Evolutionary conservation across 1,140 invertebrate species (phyloP).

Genomic region (Bathynomus jamesi): DNA sequence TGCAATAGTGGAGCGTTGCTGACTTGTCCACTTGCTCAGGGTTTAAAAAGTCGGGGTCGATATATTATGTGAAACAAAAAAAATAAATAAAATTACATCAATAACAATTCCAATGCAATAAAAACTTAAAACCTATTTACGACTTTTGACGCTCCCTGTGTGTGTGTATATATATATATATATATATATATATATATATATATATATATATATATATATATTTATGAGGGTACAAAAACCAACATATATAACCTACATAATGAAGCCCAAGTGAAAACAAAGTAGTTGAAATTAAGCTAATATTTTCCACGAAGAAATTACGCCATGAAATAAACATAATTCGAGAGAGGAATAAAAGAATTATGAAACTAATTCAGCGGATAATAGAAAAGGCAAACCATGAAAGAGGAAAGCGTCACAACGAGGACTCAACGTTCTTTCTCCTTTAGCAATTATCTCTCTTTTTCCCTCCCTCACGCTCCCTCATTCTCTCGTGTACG

Average conservation of each 20-base stretch:
- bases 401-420: not conserved
- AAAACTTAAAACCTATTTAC: not conserved
- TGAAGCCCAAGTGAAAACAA: not conserved
- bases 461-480: not conserved
- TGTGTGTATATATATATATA: not conserved
- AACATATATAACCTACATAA: not conserved
- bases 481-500: not conserved
- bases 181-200: constrained; percentile 3
- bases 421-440: not conserved
- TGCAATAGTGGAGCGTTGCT: no score
- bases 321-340: no score
- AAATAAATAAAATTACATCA: not conserved
- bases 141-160: not conserved
- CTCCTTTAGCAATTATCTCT: not conserved
- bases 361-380: no score
- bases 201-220: constrained; percentile 3
- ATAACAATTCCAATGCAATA: not conserved
- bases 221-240: not conserved
- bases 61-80: no score
- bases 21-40: no score
- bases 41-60: no score
- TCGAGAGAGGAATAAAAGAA: no score
- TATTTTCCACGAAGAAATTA: no score
- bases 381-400: no score
- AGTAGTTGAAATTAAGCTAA: no score